Evolutionary conservation across 2,797 vertebrate species (phyloP).

Genomic region (Neosilurus mollespiculum): DNA sequence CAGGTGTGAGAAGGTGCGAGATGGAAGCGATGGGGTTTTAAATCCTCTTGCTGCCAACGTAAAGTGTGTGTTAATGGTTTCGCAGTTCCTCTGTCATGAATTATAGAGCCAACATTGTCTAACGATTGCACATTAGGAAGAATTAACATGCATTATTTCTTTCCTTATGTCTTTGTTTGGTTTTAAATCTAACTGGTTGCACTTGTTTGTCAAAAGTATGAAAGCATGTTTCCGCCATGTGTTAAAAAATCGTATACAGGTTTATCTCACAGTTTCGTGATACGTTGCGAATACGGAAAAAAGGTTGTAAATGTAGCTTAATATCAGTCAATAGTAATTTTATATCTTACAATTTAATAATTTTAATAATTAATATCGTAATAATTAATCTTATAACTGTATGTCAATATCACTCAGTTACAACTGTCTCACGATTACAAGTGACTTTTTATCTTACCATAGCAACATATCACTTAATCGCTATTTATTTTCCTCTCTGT

Average conservation of each 20-base stretch:
- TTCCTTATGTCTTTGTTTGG: neutral
- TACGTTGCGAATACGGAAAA: neutral
- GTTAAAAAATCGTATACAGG: neutral
- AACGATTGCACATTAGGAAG: neutral
- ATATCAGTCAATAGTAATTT: neutral
- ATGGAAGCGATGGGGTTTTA: constrained; percentile 60
- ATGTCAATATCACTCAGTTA: neutral
- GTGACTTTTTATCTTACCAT: neutral
- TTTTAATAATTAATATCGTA: too few relatives aligned
- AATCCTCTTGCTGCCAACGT: neutral
- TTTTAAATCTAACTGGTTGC: neutral
- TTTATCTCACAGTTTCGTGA: neutral
- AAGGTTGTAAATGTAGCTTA: neutral
- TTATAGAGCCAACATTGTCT: neutral
- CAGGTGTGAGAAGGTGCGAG: constrained; percentile 60
- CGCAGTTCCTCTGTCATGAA: neutral
- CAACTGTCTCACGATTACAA: neutral
- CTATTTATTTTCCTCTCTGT: too few relatives aligned
- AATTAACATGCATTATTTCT: neutral
- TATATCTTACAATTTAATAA: neutral
- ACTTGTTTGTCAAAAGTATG: neutral
- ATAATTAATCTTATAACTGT: too few relatives aligned
- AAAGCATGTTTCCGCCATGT: neutral
- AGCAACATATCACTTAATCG: neutral
- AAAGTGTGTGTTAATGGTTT: neutral